A percentile compares a stretch with the other conserved stretches of the same genome.
phyloP scores from a whole-genome alignment of 2,113 vertebrate species.

The Tretioscincus oriximinensis region DNA sequence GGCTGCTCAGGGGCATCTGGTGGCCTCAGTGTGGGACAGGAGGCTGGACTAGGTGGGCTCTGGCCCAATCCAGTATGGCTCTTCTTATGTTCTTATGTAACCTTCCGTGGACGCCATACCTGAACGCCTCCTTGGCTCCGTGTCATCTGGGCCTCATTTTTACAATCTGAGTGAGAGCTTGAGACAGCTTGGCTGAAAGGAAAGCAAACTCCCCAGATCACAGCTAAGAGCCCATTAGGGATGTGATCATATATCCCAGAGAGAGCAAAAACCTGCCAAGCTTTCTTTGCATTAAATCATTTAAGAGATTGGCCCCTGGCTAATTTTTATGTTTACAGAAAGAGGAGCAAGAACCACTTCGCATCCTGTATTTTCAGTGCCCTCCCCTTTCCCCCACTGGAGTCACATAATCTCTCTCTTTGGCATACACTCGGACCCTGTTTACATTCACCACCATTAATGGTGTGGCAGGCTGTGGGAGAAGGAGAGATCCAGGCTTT shows the following conservation, averaged over 20 bases:
- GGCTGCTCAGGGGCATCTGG: too few species aligned
- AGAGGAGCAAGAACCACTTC: slow-evolving; percentile 64
- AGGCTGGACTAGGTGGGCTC: too few species aligned
- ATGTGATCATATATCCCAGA: slow-evolving; percentile 7
- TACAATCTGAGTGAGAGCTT: neutral
- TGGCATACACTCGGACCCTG: slow-evolving; percentile 67
- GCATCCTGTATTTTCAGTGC: slow-evolving; percentile 70
- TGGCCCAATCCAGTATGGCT: too few species aligned
- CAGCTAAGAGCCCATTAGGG: slow-evolving; percentile 56
- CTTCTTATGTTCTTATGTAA: too few species aligned
- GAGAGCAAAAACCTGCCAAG: slow-evolving; percentile 41
- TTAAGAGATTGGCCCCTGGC: slow-evolving; percentile 63
- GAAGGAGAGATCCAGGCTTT: slow-evolving; percentile 73
- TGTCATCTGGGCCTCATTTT: neutral
- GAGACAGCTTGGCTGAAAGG: neutral
- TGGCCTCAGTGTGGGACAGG: too few species aligned
- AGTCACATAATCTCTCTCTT: slow-evolving; percentile 72
- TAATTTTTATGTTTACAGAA: slow-evolving; percentile 74
- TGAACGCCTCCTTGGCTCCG: neutral
- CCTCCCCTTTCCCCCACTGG: slow-evolving; percentile 63
- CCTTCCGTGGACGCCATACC: neutral
- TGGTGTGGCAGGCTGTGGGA: slow-evolving; percentile 51
- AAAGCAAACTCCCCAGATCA: slow-evolving; percentile 20
- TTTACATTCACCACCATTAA: slow-evolving; percentile 79
- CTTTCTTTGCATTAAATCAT: slow-evolving; percentile 63